Conservation (phyloP, 2,888 invertebrate species). For the Azorinus chamasolen region DNA sequence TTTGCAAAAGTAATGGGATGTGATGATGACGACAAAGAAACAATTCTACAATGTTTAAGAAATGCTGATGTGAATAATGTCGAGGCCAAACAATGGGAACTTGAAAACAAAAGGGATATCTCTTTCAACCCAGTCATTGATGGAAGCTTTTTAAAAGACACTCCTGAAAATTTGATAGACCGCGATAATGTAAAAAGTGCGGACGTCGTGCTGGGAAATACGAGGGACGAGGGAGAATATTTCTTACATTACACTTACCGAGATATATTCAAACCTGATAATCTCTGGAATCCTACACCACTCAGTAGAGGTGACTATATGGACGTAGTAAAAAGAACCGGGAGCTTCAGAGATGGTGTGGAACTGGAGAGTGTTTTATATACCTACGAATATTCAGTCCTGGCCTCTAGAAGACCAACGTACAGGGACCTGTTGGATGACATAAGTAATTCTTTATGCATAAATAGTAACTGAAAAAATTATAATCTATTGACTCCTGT, state of each 20-base stretch:
- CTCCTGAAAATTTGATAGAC: constrained; percentile 94
- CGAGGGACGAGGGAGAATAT: constrained; percentile 98
- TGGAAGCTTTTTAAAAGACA: constrained; percentile 94
- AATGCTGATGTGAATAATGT: constrained; percentile 52
- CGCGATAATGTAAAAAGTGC: constrained; percentile 95
- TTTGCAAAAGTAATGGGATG: constrained; percentile 85
- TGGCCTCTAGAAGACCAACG: constrained; percentile 88
- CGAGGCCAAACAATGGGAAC: constrained; percentile 53
- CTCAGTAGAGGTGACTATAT: constrained; percentile 58
- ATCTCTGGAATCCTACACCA: constrained; percentile 43
- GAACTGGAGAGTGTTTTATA: constrained; percentile 61
- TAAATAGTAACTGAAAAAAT: too few species aligned
- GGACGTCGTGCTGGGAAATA: constrained; percentile 97
- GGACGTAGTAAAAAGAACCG: constrained; percentile 37
- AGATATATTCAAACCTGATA: constrained; percentile 83
- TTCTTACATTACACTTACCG: constrained; percentile 91
- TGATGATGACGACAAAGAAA: constrained; percentile 22
- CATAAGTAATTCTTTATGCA: constrained; percentile 86
- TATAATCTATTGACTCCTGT: too few species aligned
- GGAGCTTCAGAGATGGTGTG: constrained; percentile 35
- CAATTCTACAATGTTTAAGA: constrained; percentile 70
- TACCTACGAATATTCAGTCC: constrained; percentile 63
- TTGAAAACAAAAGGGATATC: constrained; percentile 11
- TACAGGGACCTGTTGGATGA: constrained; percentile 96
- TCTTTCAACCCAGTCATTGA: constrained; percentile 89